Evolutionary conservation across 2,888 invertebrate species (phyloP), one percentile per base, ranked within the genome.

Genomic region (Pycnomerus fuliginosus): DNA sequence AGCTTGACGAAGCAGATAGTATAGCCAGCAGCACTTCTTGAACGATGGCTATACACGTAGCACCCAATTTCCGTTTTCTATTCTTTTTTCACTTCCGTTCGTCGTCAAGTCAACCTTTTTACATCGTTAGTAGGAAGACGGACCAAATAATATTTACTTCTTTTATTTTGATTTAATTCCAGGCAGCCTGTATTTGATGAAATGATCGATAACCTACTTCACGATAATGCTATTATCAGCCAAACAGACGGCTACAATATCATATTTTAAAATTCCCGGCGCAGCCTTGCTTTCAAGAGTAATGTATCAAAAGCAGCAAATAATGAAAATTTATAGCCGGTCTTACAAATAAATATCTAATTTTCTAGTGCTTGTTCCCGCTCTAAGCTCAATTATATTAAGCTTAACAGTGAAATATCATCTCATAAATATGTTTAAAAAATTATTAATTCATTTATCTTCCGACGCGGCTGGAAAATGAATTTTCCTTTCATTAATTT

Each of bases 1-100:
- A 44, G 37, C 29, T 39, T 37, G 31, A 31, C 17, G 30, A 30
- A 44, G 27, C 32, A 28, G 8, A 13, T 2, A 12, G 13, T 13
- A 30, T 23, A 48, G 38, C 27, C 35, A 33, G 36, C 27, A 16
- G 32, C 56, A 58, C 58, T 59, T 59, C 58, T 48, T 47, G 52
- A 47, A 52, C 46, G 54, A 60, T 58, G 52, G 52, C 56, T 51
- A 56, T 59, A 59, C 61, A 61, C 60, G 60, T 62, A 61, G 60
- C 56, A 55, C 52, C 59, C 60, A 62, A 62, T 62, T 62, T 62
- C 62, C 62, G 60, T 48, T 50, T 56, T 57, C 55, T 53, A 58
- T 61, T 60, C 61, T 60, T 57, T 57, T 56, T 60, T 56, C 48
- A 53, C 55, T 55, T 60, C 58, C 58, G 44, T 58, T 58, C 56